Base-by-base conservation (phyloP, 30 jellyfish, hydroid and myxozoan genomes). In the Rhopilema esculentum region DNA sequence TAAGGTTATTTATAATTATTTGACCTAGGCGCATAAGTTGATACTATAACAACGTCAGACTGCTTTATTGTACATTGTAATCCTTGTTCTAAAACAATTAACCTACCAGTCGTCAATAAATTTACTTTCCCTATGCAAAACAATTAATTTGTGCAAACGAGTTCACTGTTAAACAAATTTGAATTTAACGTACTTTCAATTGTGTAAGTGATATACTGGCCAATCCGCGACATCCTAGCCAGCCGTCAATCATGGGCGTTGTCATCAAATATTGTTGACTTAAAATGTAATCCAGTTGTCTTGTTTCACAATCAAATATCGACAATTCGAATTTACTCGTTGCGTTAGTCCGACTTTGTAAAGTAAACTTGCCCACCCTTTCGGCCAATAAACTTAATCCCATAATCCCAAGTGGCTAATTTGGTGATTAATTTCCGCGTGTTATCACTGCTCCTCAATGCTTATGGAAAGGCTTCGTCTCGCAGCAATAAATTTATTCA, bases 341-440 rank as follows among this genome's bases (percentile, higher is more conserved):
- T 76, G 83, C 68, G 74, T 33, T 84, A 49, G 61, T n/a, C 80
- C 92, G 61, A 84, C 92, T 84, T 72, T 84, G 77, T 76, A 51
- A 84, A 84, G 92, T 84, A 84, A 84, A 84, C 92, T 84, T 84
- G 92, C 92, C 92, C 92, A 84, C 87, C 92, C 92, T 70, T 84
- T 72, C 87, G 51, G 77, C 84, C 92, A 84, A 84, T 84, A 84
- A 30, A 70, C 87, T 72, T 69, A 72, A 84, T 84, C 92, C 49
- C 64, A 26, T 84, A 70, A 84, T 84, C 92, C 63, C 57, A 26
- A 68, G 26, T 84, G 92, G 92, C 83, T 84, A 84, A 84, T 66
- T 84, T 72, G 62, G 77, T 70, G 92, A 84, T 84, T 84, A 84
- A 49, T 40, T 65, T 28, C 80, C 85, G 91, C 91, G 91, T 83